These are phyloP conservation scores for Manis pentadactyla DNA, from an alignment of 2,797 vertebrate genomes.

Conservation along the genomic window DNA sequence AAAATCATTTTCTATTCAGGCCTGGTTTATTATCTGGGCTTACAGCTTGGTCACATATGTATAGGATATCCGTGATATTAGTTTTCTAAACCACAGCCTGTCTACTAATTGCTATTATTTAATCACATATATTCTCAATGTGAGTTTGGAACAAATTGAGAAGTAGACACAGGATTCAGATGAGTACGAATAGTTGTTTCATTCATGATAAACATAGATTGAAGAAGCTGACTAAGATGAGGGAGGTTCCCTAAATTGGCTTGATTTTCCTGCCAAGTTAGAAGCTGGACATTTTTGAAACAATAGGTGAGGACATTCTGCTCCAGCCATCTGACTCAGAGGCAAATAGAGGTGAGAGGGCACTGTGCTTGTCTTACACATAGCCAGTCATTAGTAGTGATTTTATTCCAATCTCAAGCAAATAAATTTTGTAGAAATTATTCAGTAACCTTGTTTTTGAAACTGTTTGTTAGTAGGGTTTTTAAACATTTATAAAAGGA, in stretches of 20 bases:
- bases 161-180: neutral
- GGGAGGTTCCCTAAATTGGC: neutral
- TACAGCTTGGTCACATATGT: neutral
- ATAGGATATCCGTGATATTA: neutral
- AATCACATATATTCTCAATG: neutral
- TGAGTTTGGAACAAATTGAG: neutral
- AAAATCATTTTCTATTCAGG: neutral
- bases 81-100: neutral
- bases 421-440: too few species aligned
- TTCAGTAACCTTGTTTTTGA: too few species aligned
- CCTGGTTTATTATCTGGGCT: neutral
- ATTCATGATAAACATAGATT: neutral
- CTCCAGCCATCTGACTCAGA: too few species aligned
- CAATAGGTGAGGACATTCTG: neutral
- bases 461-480: too few species aligned
- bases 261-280: neutral
- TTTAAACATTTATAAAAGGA: too few species aligned
- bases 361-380: too few species aligned
- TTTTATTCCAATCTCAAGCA: neutral
- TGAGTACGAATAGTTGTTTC: neutral
- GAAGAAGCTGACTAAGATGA: neutral
- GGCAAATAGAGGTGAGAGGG: too few species aligned
- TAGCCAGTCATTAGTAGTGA: neutral
- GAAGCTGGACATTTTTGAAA: neutral
- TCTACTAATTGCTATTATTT: neutral